Evolutionary conservation across 1,140 invertebrate genomes (phyloP).

Genomic region (Hycleus phaleratus): DNA sequence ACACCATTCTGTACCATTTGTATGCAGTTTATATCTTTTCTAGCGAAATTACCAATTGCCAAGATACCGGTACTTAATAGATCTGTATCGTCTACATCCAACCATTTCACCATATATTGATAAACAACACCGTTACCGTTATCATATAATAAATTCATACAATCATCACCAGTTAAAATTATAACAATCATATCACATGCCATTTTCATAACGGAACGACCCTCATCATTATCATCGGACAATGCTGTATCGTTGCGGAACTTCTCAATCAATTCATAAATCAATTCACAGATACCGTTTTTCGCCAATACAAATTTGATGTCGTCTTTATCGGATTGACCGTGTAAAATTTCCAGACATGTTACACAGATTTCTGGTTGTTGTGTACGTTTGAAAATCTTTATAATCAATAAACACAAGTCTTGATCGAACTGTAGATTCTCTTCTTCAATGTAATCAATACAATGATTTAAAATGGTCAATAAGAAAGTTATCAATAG

Average conservation of each 20-base stretch:
- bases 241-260: constrained; percentile 41
- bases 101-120: constrained; percentile 63
- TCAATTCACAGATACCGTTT: constrained; percentile 63
- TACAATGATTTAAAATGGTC: constrained; percentile 63
- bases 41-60: constrained; percentile 83
- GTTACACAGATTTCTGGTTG: constrained; percentile 61
- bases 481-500: constrained; percentile 51
- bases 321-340: constrained; percentile 68
- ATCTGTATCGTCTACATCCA: constrained; percentile 64
- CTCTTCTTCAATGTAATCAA: constrained; percentile 56
- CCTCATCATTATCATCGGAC: constrained; percentile 54
- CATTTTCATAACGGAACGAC: constrained; percentile 66
- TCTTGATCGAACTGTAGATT: constrained; percentile 44
- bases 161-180: constrained; percentile 78
- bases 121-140: constrained; percentile 66
- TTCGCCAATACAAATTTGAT: constrained; percentile 68
- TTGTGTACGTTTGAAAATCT: constrained; percentile 54
- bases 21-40: constrained; percentile 75
- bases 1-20: constrained; percentile 74
- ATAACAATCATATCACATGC: constrained; percentile 79
- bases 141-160: constrained; percentile 73
- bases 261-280: constrained; percentile 67
- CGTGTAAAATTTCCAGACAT: constrained; percentile 66
- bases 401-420: constrained; percentile 50
- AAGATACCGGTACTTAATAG: constrained; percentile 72